phyloP scores from a whole-genome alignment of 92 coral and sea anemone species.

The Porites lobata region DNA sequence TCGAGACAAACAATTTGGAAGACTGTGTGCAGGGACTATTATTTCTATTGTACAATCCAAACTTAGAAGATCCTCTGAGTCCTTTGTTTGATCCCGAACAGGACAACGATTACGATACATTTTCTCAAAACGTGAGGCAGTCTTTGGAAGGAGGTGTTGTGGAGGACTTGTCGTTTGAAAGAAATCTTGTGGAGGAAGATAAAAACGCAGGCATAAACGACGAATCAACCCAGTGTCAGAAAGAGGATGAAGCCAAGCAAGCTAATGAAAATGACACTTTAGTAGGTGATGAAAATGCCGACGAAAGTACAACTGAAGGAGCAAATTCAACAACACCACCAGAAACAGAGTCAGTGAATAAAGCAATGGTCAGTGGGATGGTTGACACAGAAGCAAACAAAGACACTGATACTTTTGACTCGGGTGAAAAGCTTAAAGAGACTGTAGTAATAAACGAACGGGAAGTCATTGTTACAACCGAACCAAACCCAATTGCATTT shows the following conservation, averaged over 20 bases:
- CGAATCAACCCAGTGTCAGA: not conserved
- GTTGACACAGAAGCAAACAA: not conserved
- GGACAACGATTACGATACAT: slow-evolving; percentile 45
- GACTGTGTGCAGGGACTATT: slow-evolving; percentile 95
- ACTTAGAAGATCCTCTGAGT: slow-evolving; percentile 84
- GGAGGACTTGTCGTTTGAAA: slow-evolving; percentile 71
- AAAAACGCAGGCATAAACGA: not conserved
- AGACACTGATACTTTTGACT: not conserved
- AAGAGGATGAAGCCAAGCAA: not conserved
- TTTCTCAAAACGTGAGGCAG: slow-evolving; percentile 67
- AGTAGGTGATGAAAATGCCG: not conserved
- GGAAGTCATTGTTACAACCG: no score
- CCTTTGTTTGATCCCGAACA: slow-evolving; percentile 75
- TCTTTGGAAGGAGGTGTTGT: slow-evolving; percentile 87
- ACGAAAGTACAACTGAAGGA: not conserved
- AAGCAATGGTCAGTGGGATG: not conserved
- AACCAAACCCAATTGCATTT: no score
- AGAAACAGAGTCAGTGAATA: not conserved
- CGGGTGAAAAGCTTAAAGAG: not conserved
- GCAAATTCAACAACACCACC: not conserved
- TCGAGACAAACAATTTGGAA: slow-evolving; percentile 78
- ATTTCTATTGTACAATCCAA: slow-evolving; percentile 88
- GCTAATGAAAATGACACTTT: not conserved
- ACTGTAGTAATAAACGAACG: not conserved
- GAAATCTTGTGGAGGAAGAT: slow-evolving; percentile 70